Evolutionary conservation across 2,888 invertebrate genomes (phyloP).

Genomic region (Sarcophaga carnaria): DNA sequence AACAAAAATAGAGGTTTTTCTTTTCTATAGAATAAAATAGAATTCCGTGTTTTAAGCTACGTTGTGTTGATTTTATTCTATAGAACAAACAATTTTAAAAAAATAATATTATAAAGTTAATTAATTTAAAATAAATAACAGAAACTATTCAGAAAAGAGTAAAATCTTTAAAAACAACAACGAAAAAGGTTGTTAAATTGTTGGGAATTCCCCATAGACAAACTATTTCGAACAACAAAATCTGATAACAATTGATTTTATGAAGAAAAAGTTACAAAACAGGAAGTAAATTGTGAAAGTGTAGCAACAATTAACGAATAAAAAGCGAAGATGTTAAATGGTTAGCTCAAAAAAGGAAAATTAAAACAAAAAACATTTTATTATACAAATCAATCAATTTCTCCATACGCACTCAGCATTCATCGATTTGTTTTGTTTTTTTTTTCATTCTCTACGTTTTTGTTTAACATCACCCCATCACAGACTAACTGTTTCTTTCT

Average conservation of each 20-base stretch:
- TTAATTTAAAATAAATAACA: not conserved
- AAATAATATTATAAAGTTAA: not conserved
- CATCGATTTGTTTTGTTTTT: conserved; percentile 16
- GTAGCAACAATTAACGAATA: not conserved
- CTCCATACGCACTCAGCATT: not conserved
- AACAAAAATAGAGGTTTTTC: conserved; percentile 28
- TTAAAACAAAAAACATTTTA: not conserved
- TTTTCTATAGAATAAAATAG: conserved; percentile 19
- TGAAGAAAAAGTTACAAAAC: conserved; percentile 11
- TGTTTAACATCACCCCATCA: not conserved
- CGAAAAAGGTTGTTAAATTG: conserved; percentile 3
- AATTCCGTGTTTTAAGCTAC: conserved; percentile 33
- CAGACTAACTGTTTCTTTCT: not conserved
- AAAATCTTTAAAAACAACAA: not conserved
- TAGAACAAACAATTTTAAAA: not conserved
- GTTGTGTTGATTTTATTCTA: conserved; percentile 1
- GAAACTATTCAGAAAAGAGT: not conserved
- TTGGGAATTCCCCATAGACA: conserved; percentile 37
- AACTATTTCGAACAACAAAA: not conserved
- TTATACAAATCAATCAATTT: not conserved
- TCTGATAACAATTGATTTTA: not conserved
- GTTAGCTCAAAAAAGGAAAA: conserved; percentile 29
- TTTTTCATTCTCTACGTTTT: not conserved
- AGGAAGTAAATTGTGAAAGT: conserved; percentile 40
- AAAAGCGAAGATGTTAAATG: conserved; percentile 55